These are phyloP conservation scores for Laticauda colubrina DNA, from an alignment of 2,113 vertebrate genomes.

Conservation along the genomic window DNA sequence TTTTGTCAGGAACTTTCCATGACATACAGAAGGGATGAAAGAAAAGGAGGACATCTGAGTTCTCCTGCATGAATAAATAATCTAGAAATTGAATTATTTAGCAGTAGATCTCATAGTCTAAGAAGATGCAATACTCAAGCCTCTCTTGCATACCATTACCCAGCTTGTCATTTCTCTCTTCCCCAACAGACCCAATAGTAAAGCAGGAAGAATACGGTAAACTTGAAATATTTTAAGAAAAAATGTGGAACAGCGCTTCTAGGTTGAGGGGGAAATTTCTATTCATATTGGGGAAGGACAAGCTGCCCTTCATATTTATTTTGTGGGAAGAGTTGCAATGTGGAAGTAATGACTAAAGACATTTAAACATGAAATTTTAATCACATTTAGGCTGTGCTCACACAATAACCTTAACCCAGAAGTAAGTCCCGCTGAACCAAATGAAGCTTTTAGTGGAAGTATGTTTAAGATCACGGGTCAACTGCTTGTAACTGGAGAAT, in stretches of 20 bases:
- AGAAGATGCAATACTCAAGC: constrained; percentile 6
- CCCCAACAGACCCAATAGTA: neutral
- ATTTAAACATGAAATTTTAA: neutral
- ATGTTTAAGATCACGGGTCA: neutral
- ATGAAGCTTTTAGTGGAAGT: neutral
- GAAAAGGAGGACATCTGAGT: constrained; percentile 52
- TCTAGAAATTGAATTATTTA: constrained; percentile 63
- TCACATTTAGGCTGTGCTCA: neutral
- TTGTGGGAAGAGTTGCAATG: neutral
- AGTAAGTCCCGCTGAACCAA: neutral
- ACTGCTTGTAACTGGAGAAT: neutral
- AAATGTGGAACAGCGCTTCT: neutral
- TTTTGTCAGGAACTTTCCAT: neutral
- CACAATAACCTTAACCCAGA: neutral
- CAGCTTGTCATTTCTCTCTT: neutral
- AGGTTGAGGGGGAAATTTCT: neutral
- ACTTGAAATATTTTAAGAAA: neutral
- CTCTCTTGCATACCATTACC: neutral
- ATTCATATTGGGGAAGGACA: neutral
- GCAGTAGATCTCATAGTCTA: constrained; percentile 14
- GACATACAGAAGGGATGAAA: constrained; percentile 56
- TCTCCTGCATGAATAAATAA: constrained; percentile 63
- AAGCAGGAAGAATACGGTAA: neutral
- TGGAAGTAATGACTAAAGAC: neutral
- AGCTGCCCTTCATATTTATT: neutral